Conservation (phyloP, 2,113 vertebrate genomes). For the Pygoscelis antarcticus region DNA sequence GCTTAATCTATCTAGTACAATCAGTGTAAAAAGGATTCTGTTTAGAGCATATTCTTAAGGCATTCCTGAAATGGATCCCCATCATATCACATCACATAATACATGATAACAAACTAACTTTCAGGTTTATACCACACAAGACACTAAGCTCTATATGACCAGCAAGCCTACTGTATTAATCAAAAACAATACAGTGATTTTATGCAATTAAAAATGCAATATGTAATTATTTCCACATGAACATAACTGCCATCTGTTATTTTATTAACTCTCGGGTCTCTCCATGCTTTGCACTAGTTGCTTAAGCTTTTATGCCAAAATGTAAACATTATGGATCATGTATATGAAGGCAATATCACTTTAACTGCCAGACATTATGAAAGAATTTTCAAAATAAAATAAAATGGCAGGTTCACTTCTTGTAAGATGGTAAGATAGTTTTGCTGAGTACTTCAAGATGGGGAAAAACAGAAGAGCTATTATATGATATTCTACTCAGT, state of each 20-base stretch:
- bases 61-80: neutral
- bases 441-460: conserved; percentile 6
- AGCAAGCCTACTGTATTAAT: neutral
- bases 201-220: neutral
- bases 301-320: conserved; percentile 18
- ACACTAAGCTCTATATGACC: neutral
- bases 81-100: neutral
- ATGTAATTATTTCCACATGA: neutral
- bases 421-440: conserved; percentile 8
- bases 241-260: neutral
- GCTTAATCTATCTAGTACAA: neutral
- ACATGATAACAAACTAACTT: neutral
- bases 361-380: conserved; percentile 23
- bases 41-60: neutral
- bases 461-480: neutral
- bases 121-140: neutral
- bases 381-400: neutral
- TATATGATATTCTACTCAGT: neutral
- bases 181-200: neutral
- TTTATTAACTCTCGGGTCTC: neutral
- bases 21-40: neutral
- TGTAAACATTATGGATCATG: neutral
- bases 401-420: conserved; percentile 27
- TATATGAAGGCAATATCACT: neutral
- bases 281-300: neutral